These are phyloP conservation scores for Leptodactylus fuscus DNA, from an alignment of 2,113 vertebrate genomes.

Conservation along the genomic window DNA sequence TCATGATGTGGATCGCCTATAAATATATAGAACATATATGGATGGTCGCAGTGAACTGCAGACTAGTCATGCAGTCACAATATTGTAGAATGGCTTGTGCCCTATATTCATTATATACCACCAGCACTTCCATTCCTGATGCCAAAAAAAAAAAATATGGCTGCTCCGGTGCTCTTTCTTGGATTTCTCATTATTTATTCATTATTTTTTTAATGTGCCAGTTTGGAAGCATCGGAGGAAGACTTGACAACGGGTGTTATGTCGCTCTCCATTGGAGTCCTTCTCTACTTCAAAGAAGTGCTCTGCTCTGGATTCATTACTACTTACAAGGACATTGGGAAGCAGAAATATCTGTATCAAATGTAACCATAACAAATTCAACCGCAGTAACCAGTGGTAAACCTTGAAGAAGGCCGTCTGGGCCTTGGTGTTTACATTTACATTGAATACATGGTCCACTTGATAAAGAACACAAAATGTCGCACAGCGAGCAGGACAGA, in stretches of 20 bases:
- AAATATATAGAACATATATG: too few species aligned
- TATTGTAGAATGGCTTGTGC: neutral
- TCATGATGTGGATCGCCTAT: too few species aligned
- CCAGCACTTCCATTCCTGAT: neutral
- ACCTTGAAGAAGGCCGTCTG: neutral
- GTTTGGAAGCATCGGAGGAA: neutral
- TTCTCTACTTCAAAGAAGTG: neutral
- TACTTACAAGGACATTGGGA: constrained; percentile 1
- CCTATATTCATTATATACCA: neutral
- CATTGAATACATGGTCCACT: neutral
- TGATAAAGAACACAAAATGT: constrained; percentile 21
- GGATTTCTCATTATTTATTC: neutral
- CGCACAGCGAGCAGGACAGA: neutral
- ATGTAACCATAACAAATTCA: constrained; percentile 7
- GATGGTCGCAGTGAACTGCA: too few species aligned
- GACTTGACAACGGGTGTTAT: neutral
- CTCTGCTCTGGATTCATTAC: neutral
- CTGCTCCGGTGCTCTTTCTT: neutral
- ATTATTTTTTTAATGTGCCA: neutral
- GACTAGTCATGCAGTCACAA: too few species aligned
- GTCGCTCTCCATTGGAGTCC: neutral
- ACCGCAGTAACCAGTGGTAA: neutral
- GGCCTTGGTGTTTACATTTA: constrained; percentile 17
- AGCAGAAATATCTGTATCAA: constrained; percentile 19
- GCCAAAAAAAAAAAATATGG: neutral